phyloP scores from a whole-genome alignment of 2,797 vertebrate species.

The Macropus fuliginosus region DNA sequence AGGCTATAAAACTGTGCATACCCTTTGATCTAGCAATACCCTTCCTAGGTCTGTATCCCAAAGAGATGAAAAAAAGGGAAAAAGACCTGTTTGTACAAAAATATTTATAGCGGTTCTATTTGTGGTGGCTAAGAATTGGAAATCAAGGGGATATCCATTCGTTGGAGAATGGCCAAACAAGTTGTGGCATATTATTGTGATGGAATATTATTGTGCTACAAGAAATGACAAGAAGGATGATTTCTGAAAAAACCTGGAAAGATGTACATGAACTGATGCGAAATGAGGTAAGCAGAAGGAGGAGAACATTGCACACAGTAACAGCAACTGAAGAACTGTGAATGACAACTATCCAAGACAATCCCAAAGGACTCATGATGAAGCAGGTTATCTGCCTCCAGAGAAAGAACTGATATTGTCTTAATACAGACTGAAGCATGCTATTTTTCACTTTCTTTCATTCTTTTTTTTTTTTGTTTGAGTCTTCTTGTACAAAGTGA shows the following conservation, averaged over 20 bases:
- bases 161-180: background rate
- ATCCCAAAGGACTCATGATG: background rate
- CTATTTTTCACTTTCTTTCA: background rate
- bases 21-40: background rate
- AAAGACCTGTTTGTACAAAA: background rate
- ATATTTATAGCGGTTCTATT: background rate
- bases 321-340: background rate
- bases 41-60: background rate
- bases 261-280: background rate
- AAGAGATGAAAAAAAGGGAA: background rate
- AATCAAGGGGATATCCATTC: background rate
- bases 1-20: background rate
- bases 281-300: background rate
- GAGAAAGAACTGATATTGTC: background rate
- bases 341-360: background rate
- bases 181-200: background rate
- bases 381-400: background rate
- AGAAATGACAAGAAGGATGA: background rate
- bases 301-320: background rate
- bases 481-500: background rate
- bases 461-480: background rate
- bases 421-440: background rate
- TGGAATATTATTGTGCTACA: background rate
- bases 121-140: background rate
- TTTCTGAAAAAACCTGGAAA: background rate